These are phyloP conservation scores for Lates calcarifer DNA, from an alignment of 2,113 vertebrate genomes.

Conservation along the genomic window DNA sequence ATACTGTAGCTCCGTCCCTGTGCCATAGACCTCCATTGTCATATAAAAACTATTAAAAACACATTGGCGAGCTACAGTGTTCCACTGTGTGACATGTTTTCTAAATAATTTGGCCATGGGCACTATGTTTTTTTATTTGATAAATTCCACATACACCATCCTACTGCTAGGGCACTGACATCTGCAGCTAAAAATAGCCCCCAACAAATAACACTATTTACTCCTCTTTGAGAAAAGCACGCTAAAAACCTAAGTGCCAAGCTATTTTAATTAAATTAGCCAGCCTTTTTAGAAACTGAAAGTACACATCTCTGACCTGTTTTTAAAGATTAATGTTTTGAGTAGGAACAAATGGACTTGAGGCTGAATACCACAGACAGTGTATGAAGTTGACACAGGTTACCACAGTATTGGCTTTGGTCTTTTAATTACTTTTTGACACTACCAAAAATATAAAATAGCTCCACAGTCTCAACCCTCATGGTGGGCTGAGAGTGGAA, in stretches of 20 bases:
- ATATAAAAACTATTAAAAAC: background rate
- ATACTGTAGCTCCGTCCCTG: background rate
- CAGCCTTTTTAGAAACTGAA: background rate
- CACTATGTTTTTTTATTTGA: background rate
- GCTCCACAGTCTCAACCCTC: background rate
- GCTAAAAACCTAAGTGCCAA: background rate
- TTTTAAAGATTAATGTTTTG: background rate
- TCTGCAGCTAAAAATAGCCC: background rate
- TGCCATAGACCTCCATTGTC: background rate
- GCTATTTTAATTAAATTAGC: no score
- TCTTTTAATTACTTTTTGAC: background rate
- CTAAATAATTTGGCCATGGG: background rate
- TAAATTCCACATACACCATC: background rate
- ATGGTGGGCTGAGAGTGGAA: background rate
- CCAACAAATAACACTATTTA: background rate
- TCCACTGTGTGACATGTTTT: background rate
- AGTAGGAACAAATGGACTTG: background rate
- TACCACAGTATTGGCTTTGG: background rate
- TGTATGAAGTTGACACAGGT: background rate
- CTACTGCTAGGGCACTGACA: background rate
- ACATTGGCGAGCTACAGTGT: background rate
- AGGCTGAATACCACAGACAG: background rate
- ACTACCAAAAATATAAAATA: background rate
- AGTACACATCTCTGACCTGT: background rate
- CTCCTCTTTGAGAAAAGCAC: background rate